These are phyloP conservation scores for Gallinago nigripennis DNA, from an alignment of 2,797 vertebrate species.

Conservation along the genomic window DNA sequence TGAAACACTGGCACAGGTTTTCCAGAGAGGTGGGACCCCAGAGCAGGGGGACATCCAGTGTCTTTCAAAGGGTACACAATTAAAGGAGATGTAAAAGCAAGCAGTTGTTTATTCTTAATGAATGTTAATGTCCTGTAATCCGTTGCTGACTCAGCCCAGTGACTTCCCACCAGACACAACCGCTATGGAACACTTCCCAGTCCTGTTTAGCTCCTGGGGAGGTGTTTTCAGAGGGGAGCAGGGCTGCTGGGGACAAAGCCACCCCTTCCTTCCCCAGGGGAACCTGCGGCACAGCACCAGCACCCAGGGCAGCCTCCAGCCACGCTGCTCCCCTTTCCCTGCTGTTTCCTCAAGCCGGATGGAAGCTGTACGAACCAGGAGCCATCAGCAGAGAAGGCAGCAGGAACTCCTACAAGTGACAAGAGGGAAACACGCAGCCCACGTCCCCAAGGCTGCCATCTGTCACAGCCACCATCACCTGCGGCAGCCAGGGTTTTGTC, in stretches of 20 bases:
- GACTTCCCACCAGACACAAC: neutral
- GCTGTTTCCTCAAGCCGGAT: neutral
- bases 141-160: too few relatives aligned
- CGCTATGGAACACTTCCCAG: rapidly evolving
- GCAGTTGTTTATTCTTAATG: neutral
- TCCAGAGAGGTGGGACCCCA: too few relatives aligned
- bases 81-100: neutral
- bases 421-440: neutral
- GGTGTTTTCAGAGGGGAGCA: neutral
- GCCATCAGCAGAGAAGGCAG: neutral
- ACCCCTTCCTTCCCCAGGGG: neutral
- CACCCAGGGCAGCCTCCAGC: neutral
- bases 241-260: neutral
- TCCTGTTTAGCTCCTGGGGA: neutral
- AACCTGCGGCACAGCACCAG: neutral
- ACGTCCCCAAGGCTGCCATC: rapidly evolving
- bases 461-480: neutral
- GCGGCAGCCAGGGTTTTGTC: neutral
- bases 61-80: neutral
- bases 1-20: too few relatives aligned
- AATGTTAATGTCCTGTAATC: neutral
- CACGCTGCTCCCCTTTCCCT: neutral
- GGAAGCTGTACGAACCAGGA: neutral
- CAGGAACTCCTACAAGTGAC: neutral
- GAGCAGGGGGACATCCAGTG: neutral